Evolutionary conservation across 1,140 invertebrate species (phyloP).

Genomic region (Ladona fulva): DNA sequence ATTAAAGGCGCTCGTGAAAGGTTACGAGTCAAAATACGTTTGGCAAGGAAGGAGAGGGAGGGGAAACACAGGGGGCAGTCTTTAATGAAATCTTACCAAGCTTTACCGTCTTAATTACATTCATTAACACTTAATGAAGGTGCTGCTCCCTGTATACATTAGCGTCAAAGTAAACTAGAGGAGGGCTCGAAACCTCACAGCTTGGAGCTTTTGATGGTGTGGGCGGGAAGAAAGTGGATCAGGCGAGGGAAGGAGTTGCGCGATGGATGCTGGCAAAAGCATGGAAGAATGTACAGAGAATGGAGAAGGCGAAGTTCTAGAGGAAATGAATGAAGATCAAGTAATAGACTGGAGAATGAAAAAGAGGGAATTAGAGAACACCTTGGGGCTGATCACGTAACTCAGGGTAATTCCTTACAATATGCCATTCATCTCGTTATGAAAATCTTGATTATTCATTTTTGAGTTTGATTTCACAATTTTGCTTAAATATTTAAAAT

Average conservation of each 20-base stretch:
- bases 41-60: constrained; percentile 17
- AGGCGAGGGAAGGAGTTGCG: background rate
- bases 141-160: constrained; percentile 14
- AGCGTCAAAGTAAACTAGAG: constrained; percentile 11
- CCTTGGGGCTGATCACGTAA: no score
- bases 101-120: constrained; percentile 19
- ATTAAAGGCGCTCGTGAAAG: background rate
- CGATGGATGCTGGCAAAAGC: no score
- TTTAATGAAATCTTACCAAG: constrained; percentile 23
- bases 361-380: no score
- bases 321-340: no score
- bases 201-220: background rate
- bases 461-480: no score
- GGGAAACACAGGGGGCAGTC: constrained; percentile 18
- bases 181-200: background rate
- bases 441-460: no score
- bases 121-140: constrained; percentile 19
- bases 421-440: no score
- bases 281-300: no score
- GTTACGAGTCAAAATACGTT: background rate
- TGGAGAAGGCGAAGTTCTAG: no score
- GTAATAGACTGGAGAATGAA: no score
- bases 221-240: background rate
- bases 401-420: no score
- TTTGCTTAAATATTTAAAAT: no score